A percentile compares a stretch with the other conserved stretches of the same genome.
Evolutionary conservation across 2,888 invertebrate genomes (phyloP).

Genomic region (Papilio elwesi): DNA sequence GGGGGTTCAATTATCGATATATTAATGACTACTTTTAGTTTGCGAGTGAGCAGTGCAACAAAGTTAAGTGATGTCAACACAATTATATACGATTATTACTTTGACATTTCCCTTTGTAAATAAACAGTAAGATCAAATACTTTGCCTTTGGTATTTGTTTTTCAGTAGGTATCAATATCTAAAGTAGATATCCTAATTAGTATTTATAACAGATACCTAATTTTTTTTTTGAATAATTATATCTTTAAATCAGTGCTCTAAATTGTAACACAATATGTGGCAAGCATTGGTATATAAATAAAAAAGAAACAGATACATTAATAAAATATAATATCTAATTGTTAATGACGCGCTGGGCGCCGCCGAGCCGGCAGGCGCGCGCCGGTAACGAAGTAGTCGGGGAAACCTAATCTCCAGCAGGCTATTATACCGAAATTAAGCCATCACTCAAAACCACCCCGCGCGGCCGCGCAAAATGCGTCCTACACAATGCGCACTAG

Average conservation of each 20-base stretch:
- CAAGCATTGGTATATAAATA: too few relatives aligned
- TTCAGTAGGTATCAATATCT: not conserved
- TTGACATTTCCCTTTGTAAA: not conserved
- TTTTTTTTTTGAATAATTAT: too few relatives aligned
- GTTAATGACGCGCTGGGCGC: constrained; percentile 12
- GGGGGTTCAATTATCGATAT: constrained; percentile 21
- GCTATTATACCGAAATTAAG: constrained; percentile 77
- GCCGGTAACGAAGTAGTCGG: constrained; percentile 53
- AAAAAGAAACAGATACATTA: too few relatives aligned
- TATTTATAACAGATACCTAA: too few relatives aligned
- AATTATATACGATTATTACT: not conserved
- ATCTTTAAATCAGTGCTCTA: too few relatives aligned
- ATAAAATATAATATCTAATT: constrained; percentile 6
- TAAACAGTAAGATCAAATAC: not conserved
- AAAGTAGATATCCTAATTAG: too few relatives aligned
- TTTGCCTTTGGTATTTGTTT: not conserved
- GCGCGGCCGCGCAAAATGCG: constrained; percentile 50
- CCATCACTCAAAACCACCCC: constrained; percentile 64
- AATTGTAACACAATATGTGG: too few relatives aligned
- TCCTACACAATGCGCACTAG: constrained; percentile 61
- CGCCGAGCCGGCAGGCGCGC: constrained; percentile 2
- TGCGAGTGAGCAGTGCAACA: constrained; percentile 4
- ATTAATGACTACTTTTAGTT: constrained; percentile 21
- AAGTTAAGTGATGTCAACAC: constrained; percentile 14
- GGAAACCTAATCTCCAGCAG: constrained; percentile 80